Evolutionary conservation across 2,888 invertebrate species (phyloP), one percentile per base, ranked within the genome.

Genomic region (Muschampia plurimacula): DNA sequence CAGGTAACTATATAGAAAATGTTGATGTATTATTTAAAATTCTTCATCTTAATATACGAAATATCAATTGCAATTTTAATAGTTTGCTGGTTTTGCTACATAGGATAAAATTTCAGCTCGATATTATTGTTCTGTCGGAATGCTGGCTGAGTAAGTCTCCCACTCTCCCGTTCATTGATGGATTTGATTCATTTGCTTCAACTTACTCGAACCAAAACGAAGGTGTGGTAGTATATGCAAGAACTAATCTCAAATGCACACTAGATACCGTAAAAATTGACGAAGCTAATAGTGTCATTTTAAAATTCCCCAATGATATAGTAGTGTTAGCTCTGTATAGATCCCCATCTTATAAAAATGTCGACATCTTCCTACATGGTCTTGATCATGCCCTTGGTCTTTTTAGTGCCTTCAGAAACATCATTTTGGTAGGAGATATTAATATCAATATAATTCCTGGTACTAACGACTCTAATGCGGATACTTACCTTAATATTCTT

Each of bases 131-230:
- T 7, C 4, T 52, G 1, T 52, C 52, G 13, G 52, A 52, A 15
- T 52, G 52, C 52, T 52, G 52, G 52, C 52, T 52, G 8, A 52
- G 52, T 52, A 52, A 52, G n/a, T 52, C 10, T 15, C 52, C 52
- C 4, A 52, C 13, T 52, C 1, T 52, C 7, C 52, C 52, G 52
- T n/a, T 5, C 15, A 2, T 52, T 6, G 15, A n/a, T n/a, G 52
- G 52, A 10, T 52, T 52, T 52, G 13, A 52, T 6, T n/a, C 13
- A n/a, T 52, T 52, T 52, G 13, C 15, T 8, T 57, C 57, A 8
- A 28, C 57, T 28, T 57, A 15, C 57, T 22, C 15, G 5, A 57
- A 57, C n/a, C 57, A 57, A 57, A 57, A 57, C 8, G 57, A 57
- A 10, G 57, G 57, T 7, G 57, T 57, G 8, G 57, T 57, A 57